Evolutionary conservation across 2,113 vertebrate genomes (phyloP), one percentile per base, ranked within the genome.

Genomic region (Triplophysa dalaica): DNA sequence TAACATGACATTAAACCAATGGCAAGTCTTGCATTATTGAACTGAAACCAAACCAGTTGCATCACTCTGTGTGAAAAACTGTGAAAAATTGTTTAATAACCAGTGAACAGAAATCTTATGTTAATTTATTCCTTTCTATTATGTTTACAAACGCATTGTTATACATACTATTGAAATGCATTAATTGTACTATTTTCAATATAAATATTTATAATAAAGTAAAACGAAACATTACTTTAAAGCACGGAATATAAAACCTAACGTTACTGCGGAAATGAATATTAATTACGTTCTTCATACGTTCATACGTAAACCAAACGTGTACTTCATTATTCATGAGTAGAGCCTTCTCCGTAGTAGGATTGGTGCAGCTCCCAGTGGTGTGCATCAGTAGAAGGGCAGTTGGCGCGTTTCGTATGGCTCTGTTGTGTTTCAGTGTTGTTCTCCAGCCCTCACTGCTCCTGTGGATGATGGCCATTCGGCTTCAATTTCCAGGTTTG

Each of bases 401-500:
- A 17, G 26, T 60, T 60, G 70, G 58, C 21, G 58, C 38, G 14
- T 48, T 48, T 62, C 4, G 33, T 58, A 14, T 2, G 22, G 0
- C 0, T 16, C 6, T 70, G 72, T 67, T 72, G 73, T n/a, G 67
- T 50, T 80, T 72, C 24, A 29, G 29, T 22, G 26, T 22, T 58
- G 13, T 74, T 26, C 22, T 62, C 7, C 21, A 56, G 3, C 54
- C 43, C 33, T 75, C 74, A 38, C 64, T 75, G 72, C 38, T 41
- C 54, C 12, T 62, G 8, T 0, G 1, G 5, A 48, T 13, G 8
- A 73, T 70, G 21, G 72, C 66, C 29, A 66, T 83, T 43, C 43
- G 67, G 80, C 26, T 33, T 50, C 75, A 65, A 38, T 66, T 81
- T 76, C 8, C 78, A 87, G 86, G 86, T 87, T 62, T 64, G 74